phyloP scores from a whole-genome alignment of 2,888 invertebrate species.

The Choristoneura rosaceana region DNA sequence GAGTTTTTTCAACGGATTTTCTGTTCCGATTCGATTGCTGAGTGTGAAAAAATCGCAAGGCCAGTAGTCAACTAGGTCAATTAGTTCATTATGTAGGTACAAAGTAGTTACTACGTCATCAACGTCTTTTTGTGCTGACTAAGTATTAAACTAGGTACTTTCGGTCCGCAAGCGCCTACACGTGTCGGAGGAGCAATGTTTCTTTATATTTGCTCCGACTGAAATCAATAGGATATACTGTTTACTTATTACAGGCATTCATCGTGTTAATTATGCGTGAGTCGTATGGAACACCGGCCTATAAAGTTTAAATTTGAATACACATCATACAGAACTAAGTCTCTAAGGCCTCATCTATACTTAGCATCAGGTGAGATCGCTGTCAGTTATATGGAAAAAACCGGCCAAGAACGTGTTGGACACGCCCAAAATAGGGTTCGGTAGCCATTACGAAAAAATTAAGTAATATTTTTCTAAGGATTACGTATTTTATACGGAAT shows the following conservation, averaged over 20 bases:
- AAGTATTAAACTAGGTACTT: not conserved
- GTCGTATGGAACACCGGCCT: too few species aligned
- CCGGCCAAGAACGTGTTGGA: too few species aligned
- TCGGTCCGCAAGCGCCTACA: conserved; percentile 14
- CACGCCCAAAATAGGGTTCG: too few species aligned
- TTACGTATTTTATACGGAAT: too few species aligned
- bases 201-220: not conserved
- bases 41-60: not conserved
- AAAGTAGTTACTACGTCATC: not conserved
- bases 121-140: not conserved
- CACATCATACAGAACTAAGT: too few species aligned
- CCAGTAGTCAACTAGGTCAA: conserved; percentile 1
- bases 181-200: conserved; percentile 8
- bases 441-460: too few species aligned
- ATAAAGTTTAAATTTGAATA: too few species aligned
- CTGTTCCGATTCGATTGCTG: not conserved
- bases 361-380: too few species aligned
- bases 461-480: too few species aligned
- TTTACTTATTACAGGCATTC: not conserved
- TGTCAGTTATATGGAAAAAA: too few species aligned
- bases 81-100: not conserved
- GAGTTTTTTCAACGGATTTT: not conserved
- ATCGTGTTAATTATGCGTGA: too few species aligned
- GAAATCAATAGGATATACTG: not conserved
- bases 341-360: too few species aligned